Base-by-base conservation (phyloP, 1,140 invertebrate species). In the Ruditapes philippinarum region DNA sequence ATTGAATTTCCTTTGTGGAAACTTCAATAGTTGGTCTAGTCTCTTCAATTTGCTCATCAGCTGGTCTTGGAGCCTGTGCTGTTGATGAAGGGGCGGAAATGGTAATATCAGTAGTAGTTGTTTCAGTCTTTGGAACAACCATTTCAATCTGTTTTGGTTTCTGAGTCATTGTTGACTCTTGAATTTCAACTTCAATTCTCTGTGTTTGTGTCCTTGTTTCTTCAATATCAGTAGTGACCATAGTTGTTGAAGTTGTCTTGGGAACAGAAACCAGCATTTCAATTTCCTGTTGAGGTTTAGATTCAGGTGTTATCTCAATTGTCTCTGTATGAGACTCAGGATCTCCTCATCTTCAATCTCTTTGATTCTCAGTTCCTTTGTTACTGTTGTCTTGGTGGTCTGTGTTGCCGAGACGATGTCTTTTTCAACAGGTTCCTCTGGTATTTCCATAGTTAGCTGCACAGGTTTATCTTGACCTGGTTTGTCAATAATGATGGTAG, bases 121-220 rank as follows among this genome's bases (percentile, higher is more conserved):
- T 83, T 42, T 89, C 54, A 57, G 87, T 74, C 38, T 57, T 83
- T 38, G 87, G 87, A 17, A 94, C 89, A 31, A 92, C 78, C 51
- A 94, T 91, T 88, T 95, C 93, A 31, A 91, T 92, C n/a, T 88
- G 85, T 73, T 93, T 84, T 51, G 93, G 93, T 70, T 93, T 92
- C 81, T 92, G 91, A 49, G 92, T 90, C 68, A 94, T 92, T 25
- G 89, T 90, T 33, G 92, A 89, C 74, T 94, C 92, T 70, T 95
- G 92, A 45, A 95, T 94, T 73, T 94, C 92, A 25, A 95, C 92
- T 45, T 95, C 94, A 89, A 94, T 94, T 81, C 92, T 92, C 57
- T 95, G 91, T 54, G 92, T 91, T 42, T 89, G 90, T 36, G 86
- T 76, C 85, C 74, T 90, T 49, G 87, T 82, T 22, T 84, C 68